Evolutionary conservation across 2,113 vertebrate genomes (phyloP), one percentile per base, ranked within the genome.

Genomic region (Sigmodon hispidus): DNA sequence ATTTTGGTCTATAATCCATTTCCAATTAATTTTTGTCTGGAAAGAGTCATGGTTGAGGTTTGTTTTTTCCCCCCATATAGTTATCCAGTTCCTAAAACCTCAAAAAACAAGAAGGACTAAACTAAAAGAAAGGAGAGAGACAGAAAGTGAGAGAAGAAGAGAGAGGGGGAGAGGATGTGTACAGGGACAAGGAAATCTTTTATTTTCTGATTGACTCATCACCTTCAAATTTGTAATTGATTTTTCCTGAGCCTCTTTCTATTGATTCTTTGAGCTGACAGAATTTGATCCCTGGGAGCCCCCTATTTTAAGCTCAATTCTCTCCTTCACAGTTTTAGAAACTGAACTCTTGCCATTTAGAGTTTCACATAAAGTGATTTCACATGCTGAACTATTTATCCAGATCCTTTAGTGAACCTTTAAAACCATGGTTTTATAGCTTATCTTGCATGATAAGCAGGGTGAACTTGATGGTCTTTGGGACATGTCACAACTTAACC

Each of bases 11-110:
- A 72, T 87, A 72, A 57, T 72, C 67, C 50, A 19, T 55, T 87
- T 55, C 50, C 50, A 72, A 57, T 87, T 87, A 57, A 50, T 72
- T 89, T 93, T 75, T 95, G 34, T 77, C 91, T 89, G 52, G 52
- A 22, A 61, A 36, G 45, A 79, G 65, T 43, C 48, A 31, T 34
- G 2, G 24, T 72, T 89, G 65, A 73, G 36, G 40, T 52, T 59
- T 9, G 26, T 65, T 43, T 65, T 57, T 11, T 1, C 15, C 3
- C 3, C 40, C 34, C 26, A 85, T 22, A 16, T 50, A n/a, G 50
- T 77, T 89, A 72, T 52, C 92, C 65, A 70, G 50, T 89, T 84
- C 50, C 57, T 69, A 11, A 40, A 76, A 57, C 17, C n/a, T 70
- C 7, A 79, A 26, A 52, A 85, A 57, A 24, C 9, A 40, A 16